A percentile compares a stretch with the other conserved stretches of the same genome.
phyloP scores from a whole-genome alignment of 2,888 invertebrate genomes.

The Meiosimyza decipiens region DNA sequence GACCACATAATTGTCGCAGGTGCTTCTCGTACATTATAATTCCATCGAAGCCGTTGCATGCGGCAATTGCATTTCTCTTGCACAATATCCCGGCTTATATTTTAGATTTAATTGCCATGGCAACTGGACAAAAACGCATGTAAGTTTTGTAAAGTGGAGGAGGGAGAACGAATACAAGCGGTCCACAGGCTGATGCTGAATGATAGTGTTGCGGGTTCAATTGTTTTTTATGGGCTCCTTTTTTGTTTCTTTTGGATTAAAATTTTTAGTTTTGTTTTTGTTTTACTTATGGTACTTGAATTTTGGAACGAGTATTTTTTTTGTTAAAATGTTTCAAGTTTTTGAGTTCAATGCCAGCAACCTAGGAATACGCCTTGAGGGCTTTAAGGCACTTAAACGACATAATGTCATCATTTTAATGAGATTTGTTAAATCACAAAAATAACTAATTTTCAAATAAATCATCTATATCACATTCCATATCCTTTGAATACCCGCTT shows the following conservation, averaged over 20 bases:
- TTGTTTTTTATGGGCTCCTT: not conserved
- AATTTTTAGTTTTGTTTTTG: not conserved
- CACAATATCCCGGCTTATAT: constrained; percentile 67
- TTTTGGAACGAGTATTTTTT: no score
- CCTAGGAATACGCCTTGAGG: no score
- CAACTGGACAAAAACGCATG: constrained; percentile 67
- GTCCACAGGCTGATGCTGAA: not conserved
- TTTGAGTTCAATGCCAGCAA: no score
- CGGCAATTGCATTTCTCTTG: constrained; percentile 63
- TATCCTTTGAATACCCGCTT: no score
- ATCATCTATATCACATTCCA: no score
- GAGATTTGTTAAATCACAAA: no score
- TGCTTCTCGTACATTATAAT: constrained; percentile 67
- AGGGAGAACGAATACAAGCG: not conserved
- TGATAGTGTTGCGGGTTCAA: not conserved
- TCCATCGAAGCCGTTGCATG: constrained; percentile 65
- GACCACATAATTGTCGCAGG: constrained; percentile 62
- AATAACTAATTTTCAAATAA: no score
- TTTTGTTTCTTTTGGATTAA: not conserved
- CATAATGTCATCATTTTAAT: no score
- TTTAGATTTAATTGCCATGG: constrained; percentile 66
- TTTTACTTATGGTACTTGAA: not conserved
- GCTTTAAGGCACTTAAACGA: no score
- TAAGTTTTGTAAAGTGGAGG: constrained; percentile 52
- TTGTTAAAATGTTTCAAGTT: no score